Evolutionary conservation across 2,113 vertebrate species (phyloP), one percentile per base, ranked within the genome.

Genomic region (Hypocryptadius cinnamomeus): DNA sequence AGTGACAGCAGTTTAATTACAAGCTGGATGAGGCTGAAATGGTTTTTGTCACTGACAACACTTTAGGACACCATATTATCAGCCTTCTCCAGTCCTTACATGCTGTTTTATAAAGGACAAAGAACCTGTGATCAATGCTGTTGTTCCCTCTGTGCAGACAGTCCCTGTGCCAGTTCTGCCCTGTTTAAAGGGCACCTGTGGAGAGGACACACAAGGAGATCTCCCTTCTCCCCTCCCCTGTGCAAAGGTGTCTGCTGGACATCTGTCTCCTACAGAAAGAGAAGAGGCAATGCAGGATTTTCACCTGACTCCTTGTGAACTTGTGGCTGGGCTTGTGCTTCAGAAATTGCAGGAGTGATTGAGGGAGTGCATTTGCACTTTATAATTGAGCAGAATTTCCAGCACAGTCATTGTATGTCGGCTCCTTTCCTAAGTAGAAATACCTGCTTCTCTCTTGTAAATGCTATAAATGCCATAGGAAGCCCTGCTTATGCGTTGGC

Each of bases 1-100:
- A 94, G 63, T 78, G 74, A 51, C 22, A 17, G 93, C 60, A 81
- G 85, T 94, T 97, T 91, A 95, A 96, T 92, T 95, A 94, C 80
- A 79, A 82, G 64, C 53, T 90, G 60, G 82, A 70, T 73, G 57
- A 77, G 15, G 77, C 64, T 59, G 72, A 39, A 85, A 79, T 70
- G 39, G 87, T 83, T 90, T 96, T 66, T 92, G 68, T 47, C 33
- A 59, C 85, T 92, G 82, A 87, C 71, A 88, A 25, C 45, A 44
- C 39, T 86, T 92, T 59, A 87, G 88, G 63, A 66, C 42, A 73
- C 72, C 30, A 0, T 83, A 50, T 85, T 91, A 85, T 85, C 85
- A 88, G 85, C 59, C 27, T 95, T 91, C 35, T 87, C 37, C 71
- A 85, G 79, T 65, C 53, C 59, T 79, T 79, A 37, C 54, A 33